Evolutionary conservation across 30 jellyfish, hydroid and myxozoan genomes (phyloP).

Genomic region (Hydractinia symbiolongicarpus): DNA sequence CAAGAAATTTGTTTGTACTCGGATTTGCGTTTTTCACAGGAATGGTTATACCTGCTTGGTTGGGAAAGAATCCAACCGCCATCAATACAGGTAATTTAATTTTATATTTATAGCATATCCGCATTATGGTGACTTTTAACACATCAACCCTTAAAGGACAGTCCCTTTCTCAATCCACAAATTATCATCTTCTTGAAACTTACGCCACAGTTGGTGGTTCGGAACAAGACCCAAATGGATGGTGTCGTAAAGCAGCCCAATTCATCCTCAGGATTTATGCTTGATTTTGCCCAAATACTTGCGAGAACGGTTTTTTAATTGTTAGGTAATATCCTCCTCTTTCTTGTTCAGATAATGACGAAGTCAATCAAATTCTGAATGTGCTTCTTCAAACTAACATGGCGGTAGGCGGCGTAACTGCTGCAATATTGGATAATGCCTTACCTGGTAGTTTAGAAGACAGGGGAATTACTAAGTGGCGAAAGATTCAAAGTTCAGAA

Average conservation of each 20-base stretch:
- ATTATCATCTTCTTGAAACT: no score
- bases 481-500: not conserved
- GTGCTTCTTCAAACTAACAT: constrained; percentile 63
- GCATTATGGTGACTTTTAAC: no score
- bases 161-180: no score
- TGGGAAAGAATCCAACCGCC: constrained; percentile 38
- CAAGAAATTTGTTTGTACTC: constrained; percentile 70
- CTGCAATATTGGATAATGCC: constrained; percentile 53
- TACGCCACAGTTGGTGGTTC: no score
- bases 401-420: constrained; percentile 74
- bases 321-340: no score
- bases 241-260: no score
- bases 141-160: no score
- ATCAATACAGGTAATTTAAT: constrained; percentile 58
- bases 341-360: constrained; percentile 35
- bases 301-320: no score
- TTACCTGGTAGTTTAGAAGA: constrained; percentile 69
- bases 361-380: constrained; percentile 53
- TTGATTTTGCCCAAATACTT: no score
- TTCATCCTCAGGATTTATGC: no score
- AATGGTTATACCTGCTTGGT: constrained; percentile 84
- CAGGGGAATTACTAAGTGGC: constrained; percentile 74
- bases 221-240: no score
- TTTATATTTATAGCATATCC: not conserved
- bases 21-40: constrained; percentile 90